Conservation (phyloP, 1,140 invertebrate species). For the Drosophila neocordata region DNA sequence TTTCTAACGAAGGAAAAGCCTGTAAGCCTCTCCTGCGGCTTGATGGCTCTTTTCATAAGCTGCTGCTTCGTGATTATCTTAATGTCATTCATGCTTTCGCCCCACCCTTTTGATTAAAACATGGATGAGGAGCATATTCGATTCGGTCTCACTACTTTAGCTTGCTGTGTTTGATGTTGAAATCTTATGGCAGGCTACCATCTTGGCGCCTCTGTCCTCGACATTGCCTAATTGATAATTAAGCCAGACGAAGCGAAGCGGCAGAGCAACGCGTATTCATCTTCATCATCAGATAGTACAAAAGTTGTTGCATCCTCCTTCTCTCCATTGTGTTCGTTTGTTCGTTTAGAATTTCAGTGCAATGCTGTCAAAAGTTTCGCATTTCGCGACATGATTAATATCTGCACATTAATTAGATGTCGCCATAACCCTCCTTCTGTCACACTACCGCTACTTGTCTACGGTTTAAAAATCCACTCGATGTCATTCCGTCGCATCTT, state of each 20-base stretch:
- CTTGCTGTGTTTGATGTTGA: conserved; percentile 1
- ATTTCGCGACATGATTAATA: conserved; percentile 67
- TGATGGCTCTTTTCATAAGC: background rate
- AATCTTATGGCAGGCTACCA: background rate
- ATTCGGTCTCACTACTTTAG: conserved; percentile 19
- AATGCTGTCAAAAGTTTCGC: conserved; percentile 24
- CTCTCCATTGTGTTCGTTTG: conserved; percentile 24
- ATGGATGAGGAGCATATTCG: conserved; percentile 34
- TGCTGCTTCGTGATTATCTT: background rate
- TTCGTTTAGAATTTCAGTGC: conserved; percentile 55
- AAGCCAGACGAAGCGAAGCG: conserved; percentile 23
- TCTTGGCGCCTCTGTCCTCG: conserved; percentile 16
- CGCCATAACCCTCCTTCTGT: conserved; percentile 9
- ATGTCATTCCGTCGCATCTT: background rate
- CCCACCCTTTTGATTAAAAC: background rate
- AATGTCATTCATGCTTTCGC: background rate
- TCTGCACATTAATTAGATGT: conserved; percentile 63
- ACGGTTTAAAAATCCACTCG: background rate
- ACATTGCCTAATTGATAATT: conserved; percentile 40
- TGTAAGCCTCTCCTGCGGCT: conserved; percentile 2
- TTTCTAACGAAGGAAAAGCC: background rate
- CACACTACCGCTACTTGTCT: background rate
- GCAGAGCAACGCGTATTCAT: conserved; percentile 10
- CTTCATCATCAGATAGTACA: conserved; percentile 26
- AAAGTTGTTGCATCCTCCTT: conserved; percentile 3